These are phyloP conservation scores for Helicoverpa armigera DNA, from an alignment of 1,140 invertebrate genomes.

Conservation along the genomic window DNA sequence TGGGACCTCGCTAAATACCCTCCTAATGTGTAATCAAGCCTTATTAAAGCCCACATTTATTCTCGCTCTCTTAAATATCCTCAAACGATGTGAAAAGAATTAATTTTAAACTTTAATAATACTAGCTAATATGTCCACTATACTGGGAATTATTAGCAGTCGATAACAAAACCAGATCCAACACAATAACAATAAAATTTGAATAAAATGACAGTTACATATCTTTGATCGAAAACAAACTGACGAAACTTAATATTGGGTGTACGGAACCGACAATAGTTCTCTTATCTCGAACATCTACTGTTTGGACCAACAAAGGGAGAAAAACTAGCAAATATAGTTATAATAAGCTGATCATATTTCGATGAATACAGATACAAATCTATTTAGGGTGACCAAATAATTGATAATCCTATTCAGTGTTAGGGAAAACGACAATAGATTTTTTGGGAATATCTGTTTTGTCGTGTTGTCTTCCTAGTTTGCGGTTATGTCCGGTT, in stretches of 20 bases:
- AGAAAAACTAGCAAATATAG: constrained; percentile 78
- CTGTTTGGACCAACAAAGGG: constrained; percentile 63
- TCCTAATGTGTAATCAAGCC: no score
- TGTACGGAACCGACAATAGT: constrained; percentile 58
- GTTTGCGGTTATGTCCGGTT: constrained; percentile 66
- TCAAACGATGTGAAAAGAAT: not conserved
- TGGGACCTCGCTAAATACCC: no score
- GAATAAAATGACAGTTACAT: constrained; percentile 61
- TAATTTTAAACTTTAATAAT: constrained; percentile 16
- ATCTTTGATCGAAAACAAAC: constrained; percentile 66
- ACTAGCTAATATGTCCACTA: not conserved
- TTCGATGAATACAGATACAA: constrained; percentile 68
- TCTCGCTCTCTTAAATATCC: not conserved
- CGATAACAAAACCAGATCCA: constrained; percentile 24
- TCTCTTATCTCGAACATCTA: constrained; percentile 64
- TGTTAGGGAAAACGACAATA: constrained; percentile 54
- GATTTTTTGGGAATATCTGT: constrained; percentile 55
- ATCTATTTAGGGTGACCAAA: constrained; percentile 74
- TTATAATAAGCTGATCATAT: constrained; percentile 82
- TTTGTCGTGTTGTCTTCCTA: constrained; percentile 64
- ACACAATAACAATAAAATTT: constrained; percentile 47
- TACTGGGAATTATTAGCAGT: not conserved
- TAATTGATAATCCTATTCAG: constrained; percentile 61
- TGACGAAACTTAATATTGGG: constrained; percentile 62
- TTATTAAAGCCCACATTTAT: not conserved